Conservation (phyloP, 2,797 vertebrate species). For the Acanthurus tractus region DNA sequence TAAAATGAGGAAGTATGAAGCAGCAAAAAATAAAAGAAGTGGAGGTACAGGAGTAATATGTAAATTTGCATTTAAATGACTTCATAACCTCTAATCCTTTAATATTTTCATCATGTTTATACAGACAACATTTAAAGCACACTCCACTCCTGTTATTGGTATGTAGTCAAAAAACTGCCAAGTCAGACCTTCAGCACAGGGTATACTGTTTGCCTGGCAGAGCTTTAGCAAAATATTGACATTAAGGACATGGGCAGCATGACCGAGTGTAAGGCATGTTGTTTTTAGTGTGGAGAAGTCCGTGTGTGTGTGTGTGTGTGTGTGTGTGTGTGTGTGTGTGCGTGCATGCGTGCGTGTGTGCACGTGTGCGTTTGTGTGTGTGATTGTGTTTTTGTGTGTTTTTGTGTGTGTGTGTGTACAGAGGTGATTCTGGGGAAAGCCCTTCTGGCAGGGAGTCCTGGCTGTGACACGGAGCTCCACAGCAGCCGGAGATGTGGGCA, state of each 20-base stretch:
- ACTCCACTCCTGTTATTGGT: conserved; percentile 19
- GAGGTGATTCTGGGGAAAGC: conserved; percentile 83
- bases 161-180: conserved; percentile 11
- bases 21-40: background rate
- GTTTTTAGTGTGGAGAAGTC: conserved; percentile 24
- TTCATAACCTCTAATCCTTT: background rate
- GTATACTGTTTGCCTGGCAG: conserved; percentile 33
- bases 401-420: conserved; percentile 41
- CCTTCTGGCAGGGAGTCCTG: conserved; percentile 86
- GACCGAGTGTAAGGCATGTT: conserved; percentile 25
- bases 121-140: conserved; percentile 8
- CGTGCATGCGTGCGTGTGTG: too few species aligned
- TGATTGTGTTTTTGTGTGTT: too few species aligned
- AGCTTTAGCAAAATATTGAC: conserved; percentile 59
- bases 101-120: conserved; percentile 1
- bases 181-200: conserved; percentile 20
- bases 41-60: background rate
- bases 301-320: conserved; percentile 12
- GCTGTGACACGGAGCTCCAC: conserved; percentile 79
- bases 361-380: too few species aligned
- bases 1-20: background rate
- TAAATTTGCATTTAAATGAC: too few species aligned
- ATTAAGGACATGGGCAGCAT: conserved; percentile 51
- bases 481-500: conserved; percentile 81
- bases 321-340: conserved; percentile 2